Conservation (phyloP, 2,113 vertebrate species). For the Ochotona princeps region DNA sequence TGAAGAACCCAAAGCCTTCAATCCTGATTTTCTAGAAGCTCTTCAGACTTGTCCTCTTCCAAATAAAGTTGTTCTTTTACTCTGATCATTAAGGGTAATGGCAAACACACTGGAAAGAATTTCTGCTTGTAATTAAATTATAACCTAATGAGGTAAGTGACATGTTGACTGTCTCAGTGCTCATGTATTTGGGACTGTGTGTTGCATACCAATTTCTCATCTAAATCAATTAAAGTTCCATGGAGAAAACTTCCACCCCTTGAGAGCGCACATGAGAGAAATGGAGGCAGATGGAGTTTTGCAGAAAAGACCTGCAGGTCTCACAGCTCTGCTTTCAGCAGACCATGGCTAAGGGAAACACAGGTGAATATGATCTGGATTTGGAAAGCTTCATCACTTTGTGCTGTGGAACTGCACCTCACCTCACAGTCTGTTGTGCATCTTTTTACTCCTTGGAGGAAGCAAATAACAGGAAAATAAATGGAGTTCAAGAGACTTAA, state of each 20-base stretch:
- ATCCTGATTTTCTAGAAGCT: slow-evolving; percentile 8
- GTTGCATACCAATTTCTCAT: slow-evolving; percentile 44
- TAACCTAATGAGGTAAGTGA: slow-evolving; percentile 48
- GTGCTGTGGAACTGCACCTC: not conserved
- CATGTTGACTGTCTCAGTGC: not conserved
- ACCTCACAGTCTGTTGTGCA: not conserved
- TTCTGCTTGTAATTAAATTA: slow-evolving; percentile 31
- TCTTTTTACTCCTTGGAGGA: not conserved
- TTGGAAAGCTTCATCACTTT: not conserved
- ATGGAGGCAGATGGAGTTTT: not conserved
- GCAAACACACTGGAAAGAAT: slow-evolving; percentile 57
- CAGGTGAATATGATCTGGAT: not conserved
- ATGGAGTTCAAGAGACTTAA: not conserved
- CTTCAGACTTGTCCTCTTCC: not conserved
- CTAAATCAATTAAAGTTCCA: slow-evolving; percentile 25
- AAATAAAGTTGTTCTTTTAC: not conserved
- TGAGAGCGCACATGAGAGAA: slow-evolving; percentile 23
- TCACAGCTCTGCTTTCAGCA: not conserved
- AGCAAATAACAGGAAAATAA: not conserved
- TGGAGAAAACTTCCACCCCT: not conserved
- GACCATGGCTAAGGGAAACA: not conserved
- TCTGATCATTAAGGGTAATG: not conserved
- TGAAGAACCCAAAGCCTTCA: not conserved
- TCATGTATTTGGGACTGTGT: not conserved
- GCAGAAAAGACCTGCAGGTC: not conserved